Evolutionary conservation across 2,113 vertebrate species (phyloP).

Genomic region (Oreochromis spilurus): DNA sequence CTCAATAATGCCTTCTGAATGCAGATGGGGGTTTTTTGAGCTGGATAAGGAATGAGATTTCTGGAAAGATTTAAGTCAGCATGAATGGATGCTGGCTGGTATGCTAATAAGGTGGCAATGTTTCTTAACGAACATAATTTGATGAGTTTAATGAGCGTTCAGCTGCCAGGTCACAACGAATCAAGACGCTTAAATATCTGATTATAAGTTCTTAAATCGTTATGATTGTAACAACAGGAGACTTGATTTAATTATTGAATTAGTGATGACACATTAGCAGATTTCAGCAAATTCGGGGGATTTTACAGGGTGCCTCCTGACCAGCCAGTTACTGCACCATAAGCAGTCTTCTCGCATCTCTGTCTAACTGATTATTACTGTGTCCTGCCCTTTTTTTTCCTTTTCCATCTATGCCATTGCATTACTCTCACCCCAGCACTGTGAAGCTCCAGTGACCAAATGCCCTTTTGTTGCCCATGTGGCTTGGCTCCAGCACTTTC

Average conservation of each 20-base stretch:
- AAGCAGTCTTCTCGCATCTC: neutral
- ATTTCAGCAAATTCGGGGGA: neutral
- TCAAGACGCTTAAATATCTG: neutral
- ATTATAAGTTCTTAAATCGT: neutral
- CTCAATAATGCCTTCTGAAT: neutral
- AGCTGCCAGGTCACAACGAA: neutral
- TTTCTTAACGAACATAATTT: neutral
- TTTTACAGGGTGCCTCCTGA: neutral
- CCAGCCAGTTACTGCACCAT: neutral
- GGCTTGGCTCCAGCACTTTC: constrained; percentile 6
- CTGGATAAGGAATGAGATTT: neutral
- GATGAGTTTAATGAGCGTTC: constrained; percentile 16
- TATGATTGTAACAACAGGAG: neutral
- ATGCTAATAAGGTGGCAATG: constrained; percentile 7
- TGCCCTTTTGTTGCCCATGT: constrained; percentile 17
- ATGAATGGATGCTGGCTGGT: neutral
- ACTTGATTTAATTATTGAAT: neutral
- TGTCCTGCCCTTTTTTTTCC: neutral
- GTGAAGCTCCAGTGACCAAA: constrained; percentile 31
- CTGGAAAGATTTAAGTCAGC: neutral
- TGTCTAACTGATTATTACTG: neutral
- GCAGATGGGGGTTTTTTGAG: neutral
- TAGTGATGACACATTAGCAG: neutral
- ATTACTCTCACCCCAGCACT: neutral
- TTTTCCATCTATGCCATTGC: neutral